Evolutionary conservation across 2,113 vertebrate species (phyloP).

Genomic region (Drymodes brunneopygia): DNA sequence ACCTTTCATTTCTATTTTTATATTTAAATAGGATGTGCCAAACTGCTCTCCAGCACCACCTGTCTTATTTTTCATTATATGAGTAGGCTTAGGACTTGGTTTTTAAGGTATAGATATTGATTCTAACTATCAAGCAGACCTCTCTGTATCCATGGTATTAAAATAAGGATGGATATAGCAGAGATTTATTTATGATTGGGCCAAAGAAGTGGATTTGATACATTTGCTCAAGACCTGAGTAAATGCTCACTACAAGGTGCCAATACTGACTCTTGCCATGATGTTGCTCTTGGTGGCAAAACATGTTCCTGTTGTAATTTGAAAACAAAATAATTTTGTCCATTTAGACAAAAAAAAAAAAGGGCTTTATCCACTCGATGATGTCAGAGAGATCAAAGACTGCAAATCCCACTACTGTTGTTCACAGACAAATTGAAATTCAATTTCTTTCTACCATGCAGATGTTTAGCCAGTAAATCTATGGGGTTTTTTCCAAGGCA

Average conservation of each 20-base stretch:
- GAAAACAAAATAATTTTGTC: constrained; percentile 11
- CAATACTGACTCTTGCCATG: background rate
- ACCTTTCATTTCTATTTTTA: background rate
- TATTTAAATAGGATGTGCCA: background rate
- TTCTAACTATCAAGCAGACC: background rate
- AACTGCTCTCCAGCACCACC: background rate
- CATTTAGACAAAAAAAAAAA: background rate
- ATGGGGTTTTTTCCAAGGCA: background rate
- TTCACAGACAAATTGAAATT: constrained; percentile 47
- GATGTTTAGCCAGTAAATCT: constrained; percentile 27
- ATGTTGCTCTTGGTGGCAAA: background rate
- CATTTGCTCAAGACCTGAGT: background rate
- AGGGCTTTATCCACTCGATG: background rate
- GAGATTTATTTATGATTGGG: fast-evolving
- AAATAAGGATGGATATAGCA: background rate
- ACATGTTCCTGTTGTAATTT: background rate
- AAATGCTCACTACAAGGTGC: background rate
- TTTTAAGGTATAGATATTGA: background rate
- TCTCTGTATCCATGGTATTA: background rate
- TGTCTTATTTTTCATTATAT: fast-evolving
- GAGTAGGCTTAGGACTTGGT: background rate
- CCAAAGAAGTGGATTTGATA: background rate
- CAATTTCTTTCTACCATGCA: constrained; percentile 16
- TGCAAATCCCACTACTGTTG: constrained; percentile 33
- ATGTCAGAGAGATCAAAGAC: constrained; percentile 25